Evolutionary conservation across 1,140 invertebrate species (phyloP).

Genomic region (Adoxophyes honmai): DNA sequence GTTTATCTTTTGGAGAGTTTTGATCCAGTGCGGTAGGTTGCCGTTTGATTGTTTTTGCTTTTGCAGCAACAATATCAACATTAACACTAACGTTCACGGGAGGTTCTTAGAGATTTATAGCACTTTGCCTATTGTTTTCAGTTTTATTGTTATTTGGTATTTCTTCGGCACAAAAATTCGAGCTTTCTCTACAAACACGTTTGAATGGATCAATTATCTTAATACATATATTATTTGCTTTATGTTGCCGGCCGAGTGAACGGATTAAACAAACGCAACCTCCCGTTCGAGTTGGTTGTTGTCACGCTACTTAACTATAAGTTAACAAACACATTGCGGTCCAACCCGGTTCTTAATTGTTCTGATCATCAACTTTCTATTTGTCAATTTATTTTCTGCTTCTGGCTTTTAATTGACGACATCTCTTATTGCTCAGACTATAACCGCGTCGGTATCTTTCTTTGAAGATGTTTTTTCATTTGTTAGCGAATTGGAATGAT

Average conservation of each 20-base stretch:
- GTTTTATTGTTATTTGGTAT: neutral
- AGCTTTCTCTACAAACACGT: slow-evolving; percentile 6
- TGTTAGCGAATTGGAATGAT: neutral
- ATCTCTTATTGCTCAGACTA: neutral
- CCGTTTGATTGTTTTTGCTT: neutral
- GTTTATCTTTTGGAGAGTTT: slow-evolving; percentile 16
- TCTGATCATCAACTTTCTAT: slow-evolving; percentile 35
- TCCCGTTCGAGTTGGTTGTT: slow-evolving; percentile 13
- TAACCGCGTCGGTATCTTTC: too few species aligned
- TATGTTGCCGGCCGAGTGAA: slow-evolving; percentile 18
- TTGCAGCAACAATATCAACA: neutral
- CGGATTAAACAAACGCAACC: slow-evolving; percentile 17
- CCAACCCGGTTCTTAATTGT: slow-evolving; percentile 31
- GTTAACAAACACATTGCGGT: slow-evolving; percentile 23
- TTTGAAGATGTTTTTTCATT: too few species aligned
- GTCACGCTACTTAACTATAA: slow-evolving; percentile 43
- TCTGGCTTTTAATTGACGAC: neutral
- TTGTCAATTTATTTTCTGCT: slow-evolving; percentile 7
- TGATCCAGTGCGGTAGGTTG: slow-evolving; percentile 7
- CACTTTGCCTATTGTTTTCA: neutral
- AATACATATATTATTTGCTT: slow-evolving; percentile 13
- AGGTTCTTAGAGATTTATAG: neutral
- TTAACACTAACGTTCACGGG: neutral
- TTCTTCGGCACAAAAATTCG: neutral
- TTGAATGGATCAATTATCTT: slow-evolving; percentile 6